These are phyloP conservation scores for Dallia pectoralis DNA, from an alignment of 2,797 vertebrate genomes.

Conservation along the genomic window DNA sequence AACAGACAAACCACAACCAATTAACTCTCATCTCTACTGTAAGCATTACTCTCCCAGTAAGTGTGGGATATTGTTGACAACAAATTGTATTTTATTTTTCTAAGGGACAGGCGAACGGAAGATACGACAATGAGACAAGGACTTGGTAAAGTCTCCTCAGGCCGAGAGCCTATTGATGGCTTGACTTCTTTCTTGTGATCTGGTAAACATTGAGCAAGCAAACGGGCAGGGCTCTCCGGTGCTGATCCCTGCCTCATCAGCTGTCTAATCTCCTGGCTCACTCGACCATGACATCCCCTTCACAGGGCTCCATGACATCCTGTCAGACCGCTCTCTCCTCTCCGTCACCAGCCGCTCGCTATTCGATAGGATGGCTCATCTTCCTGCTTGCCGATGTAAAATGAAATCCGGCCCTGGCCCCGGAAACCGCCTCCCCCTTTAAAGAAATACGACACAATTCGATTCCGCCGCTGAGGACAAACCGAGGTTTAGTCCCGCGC, in stretches of 20 bases:
- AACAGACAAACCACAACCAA: not conserved
- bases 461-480: conserved; percentile 25
- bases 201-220: not conserved
- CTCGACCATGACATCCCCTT: conserved; percentile 33
- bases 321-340: conserved; percentile 20
- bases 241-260: conserved; percentile 32
- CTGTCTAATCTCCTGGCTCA: conserved; percentile 47
- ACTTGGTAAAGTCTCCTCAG: not conserved
- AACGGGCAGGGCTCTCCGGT: not conserved
- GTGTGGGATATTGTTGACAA: not conserved
- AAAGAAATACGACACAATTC: conserved; percentile 21
- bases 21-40: not conserved
- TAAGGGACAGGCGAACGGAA: not conserved
- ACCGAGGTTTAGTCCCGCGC: conserved; percentile 39
- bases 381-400: not conserved
- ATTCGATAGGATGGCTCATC: conserved; percentile 4
- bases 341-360: not conserved
- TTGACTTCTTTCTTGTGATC: conserved; percentile 11
- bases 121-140: conserved; percentile 5
- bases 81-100: conserved; percentile 1
- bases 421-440: conserved; percentile 17
- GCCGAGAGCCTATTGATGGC: not conserved
- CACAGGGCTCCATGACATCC: conserved; percentile 27
- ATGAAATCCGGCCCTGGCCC: not conserved
- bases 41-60: not conserved